Evolutionary conservation across 2,797 vertebrate genomes (phyloP).

Genomic region (Onychomys arenicola): DNA sequence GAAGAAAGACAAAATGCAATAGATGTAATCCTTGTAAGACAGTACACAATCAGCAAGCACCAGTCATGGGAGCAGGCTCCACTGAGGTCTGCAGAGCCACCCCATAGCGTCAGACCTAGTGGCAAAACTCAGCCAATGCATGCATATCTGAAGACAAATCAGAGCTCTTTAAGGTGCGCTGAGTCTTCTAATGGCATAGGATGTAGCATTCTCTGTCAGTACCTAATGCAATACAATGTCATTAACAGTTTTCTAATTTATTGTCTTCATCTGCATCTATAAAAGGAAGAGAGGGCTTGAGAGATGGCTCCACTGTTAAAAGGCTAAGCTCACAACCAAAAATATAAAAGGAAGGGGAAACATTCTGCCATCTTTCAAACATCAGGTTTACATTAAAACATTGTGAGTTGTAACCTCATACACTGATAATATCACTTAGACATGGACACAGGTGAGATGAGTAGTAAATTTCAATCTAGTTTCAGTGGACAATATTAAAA

Average conservation of each 20-base stretch:
- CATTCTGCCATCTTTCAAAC: not conserved
- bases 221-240: not conserved
- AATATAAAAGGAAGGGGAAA: not conserved
- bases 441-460: not conserved
- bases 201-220: not conserved
- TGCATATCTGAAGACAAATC: not conserved
- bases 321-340: not conserved
- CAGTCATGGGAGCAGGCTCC: not conserved
- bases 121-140: not conserved
- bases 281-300: not conserved
- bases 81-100: not conserved
- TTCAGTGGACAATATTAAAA: not conserved
- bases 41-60: not conserved
- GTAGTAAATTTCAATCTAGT: not conserved
- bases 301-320: not conserved
- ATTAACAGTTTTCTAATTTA: not conserved
- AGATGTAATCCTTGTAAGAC: not conserved
- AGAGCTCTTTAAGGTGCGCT: not conserved
- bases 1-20: not conserved
- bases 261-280: not conserved
- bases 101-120: not conserved
- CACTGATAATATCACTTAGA: not conserved
- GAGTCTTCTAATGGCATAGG: not conserved
- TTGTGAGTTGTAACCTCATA: not conserved
- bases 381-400: not conserved